A percentile compares a stretch with the other conserved stretches of the same genome.
These are phyloP conservation scores for Mareca penelope DNA, from an alignment of 2,797 vertebrate genomes.

Conservation along the genomic window DNA sequence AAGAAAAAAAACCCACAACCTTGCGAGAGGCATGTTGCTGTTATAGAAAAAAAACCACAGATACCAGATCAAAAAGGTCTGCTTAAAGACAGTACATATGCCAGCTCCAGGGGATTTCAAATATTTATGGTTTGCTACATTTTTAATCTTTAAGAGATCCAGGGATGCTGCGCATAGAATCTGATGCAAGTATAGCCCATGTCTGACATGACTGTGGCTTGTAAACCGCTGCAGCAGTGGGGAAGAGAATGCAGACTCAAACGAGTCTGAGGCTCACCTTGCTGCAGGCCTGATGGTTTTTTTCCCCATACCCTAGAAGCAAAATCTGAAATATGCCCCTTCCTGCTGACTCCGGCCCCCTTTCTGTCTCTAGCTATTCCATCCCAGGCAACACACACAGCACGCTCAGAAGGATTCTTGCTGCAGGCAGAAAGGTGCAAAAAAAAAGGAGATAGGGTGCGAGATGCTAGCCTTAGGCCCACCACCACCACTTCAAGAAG, in stretches of 20 bases:
- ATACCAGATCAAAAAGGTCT: constrained; percentile 79
- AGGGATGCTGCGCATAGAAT: constrained; percentile 48
- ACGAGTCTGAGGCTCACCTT: neutral
- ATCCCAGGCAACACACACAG: neutral
- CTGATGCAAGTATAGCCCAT: neutral
- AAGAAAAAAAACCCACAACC: neutral
- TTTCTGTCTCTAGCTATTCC: neutral
- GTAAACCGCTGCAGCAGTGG: neutral
- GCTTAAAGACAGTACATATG: constrained; percentile 78
- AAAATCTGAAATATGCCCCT: neutral
- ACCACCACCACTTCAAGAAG: neutral
- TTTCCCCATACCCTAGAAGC: neutral
- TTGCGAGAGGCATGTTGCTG: neutral
- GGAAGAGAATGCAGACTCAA: neutral
- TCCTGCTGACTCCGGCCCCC: neutral
- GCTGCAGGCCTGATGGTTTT: neutral
- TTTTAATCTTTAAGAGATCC: constrained; percentile 78
- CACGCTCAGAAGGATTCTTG: rapidly evolving
- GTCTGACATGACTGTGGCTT: constrained; percentile 5
- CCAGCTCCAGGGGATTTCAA: constrained; percentile 80
- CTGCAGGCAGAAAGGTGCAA: neutral
- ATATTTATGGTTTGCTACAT: constrained; percentile 83
- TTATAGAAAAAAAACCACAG: constrained; percentile 58
- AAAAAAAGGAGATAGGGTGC: rapidly evolving
- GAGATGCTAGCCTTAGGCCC: neutral